Evolutionary conservation across 1,140 invertebrate species (phyloP), one percentile per base, ranked within the genome.

Genomic region (Eupristina koningsbergeri): DNA sequence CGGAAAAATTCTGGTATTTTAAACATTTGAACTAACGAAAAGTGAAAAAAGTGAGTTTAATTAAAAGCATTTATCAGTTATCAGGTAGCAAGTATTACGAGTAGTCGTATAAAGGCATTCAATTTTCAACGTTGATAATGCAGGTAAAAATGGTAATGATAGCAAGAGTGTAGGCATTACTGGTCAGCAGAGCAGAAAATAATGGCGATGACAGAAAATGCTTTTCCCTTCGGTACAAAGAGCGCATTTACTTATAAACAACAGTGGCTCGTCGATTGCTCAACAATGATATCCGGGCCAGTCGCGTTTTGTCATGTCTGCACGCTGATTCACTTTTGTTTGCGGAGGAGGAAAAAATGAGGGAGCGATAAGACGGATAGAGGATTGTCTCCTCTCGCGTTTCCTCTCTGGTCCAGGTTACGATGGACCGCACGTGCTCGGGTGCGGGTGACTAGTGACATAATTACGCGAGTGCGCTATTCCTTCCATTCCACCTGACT

Each of bases 401-500:
- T 80, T 63, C 45, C 63, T 47, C n/a, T n/a, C n/a, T n/a, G 11
- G 41, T 5, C 41, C 41, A 45, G 41, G 41, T 45, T 45, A 45
- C 41, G n/a, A n/a, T n/a, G n/a, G n/a, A n/a, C n/a, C n/a, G n/a
- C n/a, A n/a, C n/a, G n/a, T n/a, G 41, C 41, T 11, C 41, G 41
- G 41, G 6, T 11, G 58, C 45, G 78, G 69, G 74, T 82, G 84
- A 87, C 85, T 84, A 86, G 87, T 89, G 89, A 89, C 89, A 90
- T 89, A 90, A 89, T 90, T 90, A 88, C 86, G 81, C 86, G 83
- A 85, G 64, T 73, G 87, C 85, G 86, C 85, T 86, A 77, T 85
- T 85, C 76, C 86, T 84, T 85, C 85, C 86, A 77, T 85, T 85
- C 76, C 86, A 88, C 86, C 87, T 89, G 87, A 89, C 86, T 88